Evolutionary conservation across 2,797 vertebrate species (phyloP).

Genomic region (Microtus agrestis): DNA sequence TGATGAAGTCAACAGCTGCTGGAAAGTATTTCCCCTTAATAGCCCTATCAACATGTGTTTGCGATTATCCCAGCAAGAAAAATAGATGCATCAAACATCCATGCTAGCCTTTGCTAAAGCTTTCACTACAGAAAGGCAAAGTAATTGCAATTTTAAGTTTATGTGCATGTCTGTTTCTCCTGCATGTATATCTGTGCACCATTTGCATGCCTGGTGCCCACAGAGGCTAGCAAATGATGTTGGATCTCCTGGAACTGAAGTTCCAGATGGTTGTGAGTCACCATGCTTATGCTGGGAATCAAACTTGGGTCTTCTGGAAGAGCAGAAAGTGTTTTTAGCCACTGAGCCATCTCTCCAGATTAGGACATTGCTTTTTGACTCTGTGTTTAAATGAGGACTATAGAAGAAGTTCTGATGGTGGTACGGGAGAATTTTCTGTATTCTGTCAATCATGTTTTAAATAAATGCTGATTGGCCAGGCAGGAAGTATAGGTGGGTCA

Average conservation of each 20-base stretch:
- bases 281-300: neutral
- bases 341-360: neutral
- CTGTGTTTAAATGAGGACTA: neutral
- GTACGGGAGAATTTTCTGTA: too few species aligned
- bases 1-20: conserved; percentile 78
- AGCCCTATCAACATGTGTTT: conserved; percentile 77
- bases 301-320: neutral
- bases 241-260: neutral
- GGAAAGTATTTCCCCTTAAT: conserved; percentile 73
- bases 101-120: conserved; percentile 27
- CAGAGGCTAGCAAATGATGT: neutral
- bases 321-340: neutral
- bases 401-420: conserved; percentile 8
- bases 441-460: too few species aligned
- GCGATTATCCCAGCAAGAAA: conserved; percentile 73
- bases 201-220: neutral
- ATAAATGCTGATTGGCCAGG: too few species aligned
- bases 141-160: neutral
- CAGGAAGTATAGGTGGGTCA: too few species aligned
- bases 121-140: conserved; percentile 39
- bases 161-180: neutral
- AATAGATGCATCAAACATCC: conserved; percentile 56
- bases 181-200: neutral
- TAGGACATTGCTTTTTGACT: conserved; percentile 39
- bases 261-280: conserved; percentile 14